Base-by-base conservation (phyloP, 1,140 invertebrate genomes). In the Nasonia longicornis region DNA sequence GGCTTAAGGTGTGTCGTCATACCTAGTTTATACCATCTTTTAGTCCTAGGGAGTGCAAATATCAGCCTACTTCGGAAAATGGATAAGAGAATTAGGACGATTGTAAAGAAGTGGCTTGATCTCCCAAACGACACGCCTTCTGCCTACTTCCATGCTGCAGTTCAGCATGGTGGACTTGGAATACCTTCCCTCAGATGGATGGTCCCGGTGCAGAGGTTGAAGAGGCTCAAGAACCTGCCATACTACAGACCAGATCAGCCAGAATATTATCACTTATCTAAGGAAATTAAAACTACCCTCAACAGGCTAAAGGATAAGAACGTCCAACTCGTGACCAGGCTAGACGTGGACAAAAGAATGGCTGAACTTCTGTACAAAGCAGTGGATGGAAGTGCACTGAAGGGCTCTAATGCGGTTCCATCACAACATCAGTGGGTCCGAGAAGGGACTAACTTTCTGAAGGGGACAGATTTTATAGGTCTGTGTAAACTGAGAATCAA, bases 71-170 rank as follows among this genome's bases (percentile, higher is more conserved):
- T 86, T 0, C 76, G 73, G 0, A 84, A 79, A 7, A 10, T 79
- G 0, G 85, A 86, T 63, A n/a, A 20, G 0, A 52, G 42, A 0
- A 26, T 81, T 0, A 78, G 83, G 29, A 4, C 2, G 2, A 58
- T 64, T 0, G 80, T 85, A 7, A 71, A 82, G 8, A 77, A 69
- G 12, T 86, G 84, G 85, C 75, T 83, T 0, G 1, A 20, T 4
- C 52, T 84, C 0, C 82, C 83, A 0, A 42, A 78, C 0, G 85
- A 85, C 58, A 12, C 14, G 0, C 75, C 83, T 0, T 81, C 81
- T 29, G 84, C 83, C 0, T 85, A 86, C 22, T 14, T 86, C 0
- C 85, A 86, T 10, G 77, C 85, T 0, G 1, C 2, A 12, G 26
- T 79, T 0, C 42, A 66, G 10, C 75, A 83, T 48, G 83, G 86